Evolutionary conservation across 92 coral and sea anemone species (phyloP), one percentile per base, ranked within the genome.

Genomic region (Epizoanthus fatuus): DNA sequence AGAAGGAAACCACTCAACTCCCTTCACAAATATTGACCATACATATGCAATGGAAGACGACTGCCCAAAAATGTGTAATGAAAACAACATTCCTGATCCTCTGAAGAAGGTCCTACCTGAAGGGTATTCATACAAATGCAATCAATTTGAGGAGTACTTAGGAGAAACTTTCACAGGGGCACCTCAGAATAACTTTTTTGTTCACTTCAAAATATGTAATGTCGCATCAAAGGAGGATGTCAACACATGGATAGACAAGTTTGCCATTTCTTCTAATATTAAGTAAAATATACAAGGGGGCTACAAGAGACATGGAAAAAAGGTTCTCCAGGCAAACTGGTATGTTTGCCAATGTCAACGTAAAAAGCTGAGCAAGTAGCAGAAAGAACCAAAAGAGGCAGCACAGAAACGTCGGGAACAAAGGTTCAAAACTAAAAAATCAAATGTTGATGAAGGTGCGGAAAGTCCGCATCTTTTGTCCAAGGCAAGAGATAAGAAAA

Each of bases 401-500:
- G 65, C 63, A 60, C 40, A 32, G 38, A 70, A 68, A 75, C 78
- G 69, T 22, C 65, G 71, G 42, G 75, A 75, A 25, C 68, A 76
- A 57, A 89, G 79, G 81, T 51, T 75, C 13, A 64, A 69, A 49
- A 89, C 88, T 5, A 81, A 89, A 17, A 35, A 62, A 45, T 56
- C 62, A 20, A 89, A 89, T 79, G 69, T 19, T 32, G 81, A 47
- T 15, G 64, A 70, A 1, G 90, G 72, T 40, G 72, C 35, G 3
- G 1, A 16, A 17, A 49, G 58, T 47, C 57, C 76, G 12, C 92
- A 83, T 70, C 63, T 89, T 66, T 22, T 84, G 4, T 89, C 86
- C 35, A 84, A 69, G 60, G 71, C 70, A 59, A 73, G 93, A 37
- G 87, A 85, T 16, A 85, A 80, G 80, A 90, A 90, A 63, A 90